phyloP scores from a whole-genome alignment of 2,113 vertebrate species.

The Halcyon senegalensis region DNA sequence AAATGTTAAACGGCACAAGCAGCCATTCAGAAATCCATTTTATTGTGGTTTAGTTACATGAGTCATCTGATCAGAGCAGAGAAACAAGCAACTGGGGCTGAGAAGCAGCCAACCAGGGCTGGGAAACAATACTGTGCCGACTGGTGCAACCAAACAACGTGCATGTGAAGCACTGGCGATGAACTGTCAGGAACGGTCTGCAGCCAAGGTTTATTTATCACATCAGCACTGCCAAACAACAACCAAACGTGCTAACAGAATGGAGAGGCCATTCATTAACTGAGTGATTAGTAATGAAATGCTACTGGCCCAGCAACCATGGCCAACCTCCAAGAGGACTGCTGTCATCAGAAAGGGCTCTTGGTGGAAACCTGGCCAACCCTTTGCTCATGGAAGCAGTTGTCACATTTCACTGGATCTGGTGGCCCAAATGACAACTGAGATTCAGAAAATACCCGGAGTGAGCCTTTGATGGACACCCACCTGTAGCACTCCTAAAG shows the following conservation, averaged over 20 bases:
- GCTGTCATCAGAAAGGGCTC: neutral
- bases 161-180: neutral
- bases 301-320: neutral
- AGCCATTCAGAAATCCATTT: slow-evolving; percentile 23
- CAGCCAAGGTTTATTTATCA: neutral
- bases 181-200: neutral
- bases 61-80: neutral
- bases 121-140: neutral
- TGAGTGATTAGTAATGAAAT: neutral
- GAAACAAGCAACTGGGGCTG: neutral
- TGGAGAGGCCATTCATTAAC: neutral
- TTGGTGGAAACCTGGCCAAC: neutral
- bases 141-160: neutral
- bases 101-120: neutral
- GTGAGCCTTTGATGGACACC: neutral
- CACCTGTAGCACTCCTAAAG: neutral
- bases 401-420: neutral
- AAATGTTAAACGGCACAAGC: neutral
- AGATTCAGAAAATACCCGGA: neutral
- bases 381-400: neutral
- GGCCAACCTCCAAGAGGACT: neutral
- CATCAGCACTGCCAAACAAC: neutral
- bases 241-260: neutral
- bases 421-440: rapidly evolving
- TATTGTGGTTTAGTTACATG: neutral